Evolutionary conservation across 2,113 vertebrate species (phyloP).

Genomic region (Bubo blakistoni): DNA sequence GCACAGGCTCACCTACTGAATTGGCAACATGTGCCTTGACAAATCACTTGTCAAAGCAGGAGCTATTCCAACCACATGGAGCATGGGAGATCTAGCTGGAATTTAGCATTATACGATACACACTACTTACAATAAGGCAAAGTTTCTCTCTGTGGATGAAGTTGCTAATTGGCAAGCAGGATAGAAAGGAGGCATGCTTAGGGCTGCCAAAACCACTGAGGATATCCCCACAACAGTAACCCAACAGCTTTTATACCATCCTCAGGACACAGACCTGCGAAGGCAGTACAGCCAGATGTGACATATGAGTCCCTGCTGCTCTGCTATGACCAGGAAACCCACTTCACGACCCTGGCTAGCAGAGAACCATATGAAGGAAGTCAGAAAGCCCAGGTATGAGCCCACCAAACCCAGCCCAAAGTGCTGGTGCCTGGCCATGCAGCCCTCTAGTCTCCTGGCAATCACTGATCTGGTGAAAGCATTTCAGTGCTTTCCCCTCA

Average conservation of each 20-base stretch:
- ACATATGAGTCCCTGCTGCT: background rate
- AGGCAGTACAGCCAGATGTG: background rate
- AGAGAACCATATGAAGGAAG: background rate
- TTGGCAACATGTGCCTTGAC: background rate
- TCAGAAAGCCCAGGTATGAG: background rate
- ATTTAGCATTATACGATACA: background rate
- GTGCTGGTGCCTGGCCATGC: background rate
- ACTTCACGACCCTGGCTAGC: background rate
- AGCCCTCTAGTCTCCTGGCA: background rate
- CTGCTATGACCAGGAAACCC: background rate
- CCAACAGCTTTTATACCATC: background rate
- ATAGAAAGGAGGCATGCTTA: background rate
- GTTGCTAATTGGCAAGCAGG: background rate
- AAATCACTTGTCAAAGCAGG: background rate
- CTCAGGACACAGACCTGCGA: background rate
- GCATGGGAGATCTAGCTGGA: background rate
- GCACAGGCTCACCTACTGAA: background rate
- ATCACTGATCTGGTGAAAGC: background rate
- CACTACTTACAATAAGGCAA: background rate
- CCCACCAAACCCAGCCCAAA: background rate
- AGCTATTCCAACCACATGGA: background rate
- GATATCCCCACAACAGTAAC: background rate
- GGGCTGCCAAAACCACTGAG: background rate
- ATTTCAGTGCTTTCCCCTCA: background rate
- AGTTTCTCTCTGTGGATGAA: background rate